phyloP scores from a whole-genome alignment of 2,888 invertebrate species.

The Acheta domesticus region DNA sequence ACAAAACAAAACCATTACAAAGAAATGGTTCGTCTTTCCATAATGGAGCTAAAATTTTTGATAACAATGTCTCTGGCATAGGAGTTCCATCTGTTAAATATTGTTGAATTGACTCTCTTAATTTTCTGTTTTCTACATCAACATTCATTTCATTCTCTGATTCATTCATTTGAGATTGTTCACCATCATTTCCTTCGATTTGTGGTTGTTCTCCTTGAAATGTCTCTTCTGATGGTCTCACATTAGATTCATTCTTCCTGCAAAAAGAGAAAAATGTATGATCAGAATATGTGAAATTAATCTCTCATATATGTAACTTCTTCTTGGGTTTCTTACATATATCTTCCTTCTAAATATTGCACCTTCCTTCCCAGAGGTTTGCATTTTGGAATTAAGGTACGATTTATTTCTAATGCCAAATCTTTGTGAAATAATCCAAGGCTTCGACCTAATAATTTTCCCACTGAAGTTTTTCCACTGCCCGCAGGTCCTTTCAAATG shows the following conservation, averaged over 20 bases:
- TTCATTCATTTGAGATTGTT: too few species aligned
- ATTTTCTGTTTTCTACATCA: background rate
- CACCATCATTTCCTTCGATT: too few species aligned
- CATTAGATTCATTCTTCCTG: too few species aligned
- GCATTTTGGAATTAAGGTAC: background rate
- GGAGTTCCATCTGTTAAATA: background rate
- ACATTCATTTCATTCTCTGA: too few species aligned
- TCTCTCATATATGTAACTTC: too few species aligned
- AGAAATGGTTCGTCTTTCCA: background rate
- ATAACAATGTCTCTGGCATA: background rate
- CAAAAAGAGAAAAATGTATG: too few species aligned
- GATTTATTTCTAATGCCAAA: background rate
- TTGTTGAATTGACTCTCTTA: background rate
- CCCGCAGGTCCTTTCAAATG: background rate
- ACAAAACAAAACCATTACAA: background rate
- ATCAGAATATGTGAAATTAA: too few species aligned
- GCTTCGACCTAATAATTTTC: background rate
- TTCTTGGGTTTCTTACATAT: too few species aligned
- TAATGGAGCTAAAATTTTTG: background rate
- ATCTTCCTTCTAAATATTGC: too few species aligned
- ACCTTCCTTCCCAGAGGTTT: background rate
- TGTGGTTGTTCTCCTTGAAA: too few species aligned
- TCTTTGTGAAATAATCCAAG: background rate
- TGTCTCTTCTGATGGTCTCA: too few species aligned
- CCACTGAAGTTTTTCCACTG: background rate